Conservation (phyloP, 2,888 invertebrate species). For the Aethes cnicana region DNA sequence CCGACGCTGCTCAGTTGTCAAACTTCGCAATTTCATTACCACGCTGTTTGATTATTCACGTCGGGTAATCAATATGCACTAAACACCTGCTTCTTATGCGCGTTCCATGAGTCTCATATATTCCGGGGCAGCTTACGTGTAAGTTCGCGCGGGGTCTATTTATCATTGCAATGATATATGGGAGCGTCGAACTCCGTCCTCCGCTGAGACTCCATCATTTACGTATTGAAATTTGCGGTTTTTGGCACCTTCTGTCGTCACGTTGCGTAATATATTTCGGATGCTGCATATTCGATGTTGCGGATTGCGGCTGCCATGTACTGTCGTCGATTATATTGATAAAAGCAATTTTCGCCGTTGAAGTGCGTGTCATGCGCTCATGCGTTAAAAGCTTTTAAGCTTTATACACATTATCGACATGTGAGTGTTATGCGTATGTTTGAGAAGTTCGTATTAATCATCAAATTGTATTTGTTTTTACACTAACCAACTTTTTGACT, state of each 20-base stretch:
- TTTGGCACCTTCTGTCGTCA: constrained; percentile 37
- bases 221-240: constrained; percentile 45
- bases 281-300: constrained; percentile 11
- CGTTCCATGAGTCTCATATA: background rate
- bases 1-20: background rate
- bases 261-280: constrained; percentile 27
- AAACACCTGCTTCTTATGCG: constrained; percentile 19
- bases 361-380: no score
- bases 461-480: no score
- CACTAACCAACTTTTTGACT: no score
- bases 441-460: no score
- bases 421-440: no score
- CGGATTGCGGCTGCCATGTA: constrained; percentile 9
- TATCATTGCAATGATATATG: constrained; percentile 46
- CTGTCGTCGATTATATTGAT: no score
- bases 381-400: no score
- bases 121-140: background rate
- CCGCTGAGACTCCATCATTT: constrained; percentile 57
- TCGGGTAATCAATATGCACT: constrained; percentile 36
- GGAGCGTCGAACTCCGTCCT: constrained; percentile 51
- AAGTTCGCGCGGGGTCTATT: constrained; percentile 21
- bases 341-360: no score
- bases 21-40: constrained; percentile 15
- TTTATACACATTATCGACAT: no score
- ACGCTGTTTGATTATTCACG: constrained; percentile 30